phyloP scores from a whole-genome alignment of 2,888 invertebrate genomes.

The Tipula helvola region DNA sequence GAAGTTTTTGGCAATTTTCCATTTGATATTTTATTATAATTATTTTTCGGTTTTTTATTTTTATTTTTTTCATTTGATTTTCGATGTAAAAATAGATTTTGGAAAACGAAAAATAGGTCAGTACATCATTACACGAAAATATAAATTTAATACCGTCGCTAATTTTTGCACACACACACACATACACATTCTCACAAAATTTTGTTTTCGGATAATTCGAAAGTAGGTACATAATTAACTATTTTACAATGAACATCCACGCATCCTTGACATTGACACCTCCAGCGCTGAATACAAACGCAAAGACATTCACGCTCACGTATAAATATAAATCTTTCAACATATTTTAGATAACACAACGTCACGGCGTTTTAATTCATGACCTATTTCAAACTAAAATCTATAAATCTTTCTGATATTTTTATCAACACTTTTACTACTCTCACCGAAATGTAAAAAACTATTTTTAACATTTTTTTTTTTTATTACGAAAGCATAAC shows the following conservation, averaged over 20 bases:
- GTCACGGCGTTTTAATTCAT: neutral
- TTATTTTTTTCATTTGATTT: neutral
- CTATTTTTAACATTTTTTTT: neutral
- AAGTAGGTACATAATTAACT: neutral
- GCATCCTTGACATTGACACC: neutral
- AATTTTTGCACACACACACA: neutral
- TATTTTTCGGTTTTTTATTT: neutral
- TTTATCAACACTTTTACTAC: neutral
- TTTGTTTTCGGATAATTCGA: neutral
- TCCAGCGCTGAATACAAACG: neutral
- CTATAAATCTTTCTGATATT: neutral
- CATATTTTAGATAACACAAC: neutral
- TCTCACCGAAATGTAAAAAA: neutral
- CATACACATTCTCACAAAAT: neutral
- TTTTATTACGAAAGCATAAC: neutral
- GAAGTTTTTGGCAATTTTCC: conserved; percentile 17
- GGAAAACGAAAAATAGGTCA: neutral
- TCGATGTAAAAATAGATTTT: neutral
- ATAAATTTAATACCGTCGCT: neutral
- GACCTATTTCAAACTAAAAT: neutral
- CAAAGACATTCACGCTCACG: neutral
- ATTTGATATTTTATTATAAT: conserved; percentile 12
- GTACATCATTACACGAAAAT: neutral
- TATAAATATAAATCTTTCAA: neutral
- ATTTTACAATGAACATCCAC: neutral